Evolutionary conservation across 2,888 invertebrate species (phyloP).

Genomic region (Amphiduros pacificus): DNA sequence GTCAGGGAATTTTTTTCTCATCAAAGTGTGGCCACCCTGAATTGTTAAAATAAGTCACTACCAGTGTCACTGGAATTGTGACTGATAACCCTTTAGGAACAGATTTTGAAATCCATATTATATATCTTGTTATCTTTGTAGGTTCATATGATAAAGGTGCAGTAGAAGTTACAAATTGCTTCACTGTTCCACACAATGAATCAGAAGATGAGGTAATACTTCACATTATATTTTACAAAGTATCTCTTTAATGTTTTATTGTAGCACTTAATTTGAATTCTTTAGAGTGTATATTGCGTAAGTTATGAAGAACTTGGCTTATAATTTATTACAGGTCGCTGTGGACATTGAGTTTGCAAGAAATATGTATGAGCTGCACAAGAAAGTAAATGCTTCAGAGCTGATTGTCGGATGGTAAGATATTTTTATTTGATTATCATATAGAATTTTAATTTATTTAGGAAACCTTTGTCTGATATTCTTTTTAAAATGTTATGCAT

Average conservation of each 20-base stretch:
- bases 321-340: constrained; percentile 82
- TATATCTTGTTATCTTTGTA: constrained; percentile 56
- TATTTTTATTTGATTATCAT: background rate
- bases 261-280: no score
- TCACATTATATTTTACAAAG: no score
- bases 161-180: constrained; percentile 97
- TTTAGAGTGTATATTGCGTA: no score
- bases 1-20: no score
- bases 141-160: constrained; percentile 81
- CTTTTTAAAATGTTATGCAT: background rate
- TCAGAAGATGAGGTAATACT: constrained; percentile 80
- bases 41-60: no score
- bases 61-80: no score
- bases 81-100: no score
- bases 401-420: constrained; percentile 94
- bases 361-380: constrained; percentile 91
- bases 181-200: constrained; percentile 98
- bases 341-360: constrained; percentile 95
- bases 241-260: no score
- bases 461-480: background rate
- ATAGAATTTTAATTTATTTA: background rate
- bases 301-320: no score
- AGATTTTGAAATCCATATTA: constrained; percentile 5
- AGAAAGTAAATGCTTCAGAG: constrained; percentile 89
- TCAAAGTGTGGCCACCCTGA: no score